These are phyloP conservation scores for Elachura formosa DNA, from an alignment of 2,113 vertebrate species.

Conservation along the genomic window DNA sequence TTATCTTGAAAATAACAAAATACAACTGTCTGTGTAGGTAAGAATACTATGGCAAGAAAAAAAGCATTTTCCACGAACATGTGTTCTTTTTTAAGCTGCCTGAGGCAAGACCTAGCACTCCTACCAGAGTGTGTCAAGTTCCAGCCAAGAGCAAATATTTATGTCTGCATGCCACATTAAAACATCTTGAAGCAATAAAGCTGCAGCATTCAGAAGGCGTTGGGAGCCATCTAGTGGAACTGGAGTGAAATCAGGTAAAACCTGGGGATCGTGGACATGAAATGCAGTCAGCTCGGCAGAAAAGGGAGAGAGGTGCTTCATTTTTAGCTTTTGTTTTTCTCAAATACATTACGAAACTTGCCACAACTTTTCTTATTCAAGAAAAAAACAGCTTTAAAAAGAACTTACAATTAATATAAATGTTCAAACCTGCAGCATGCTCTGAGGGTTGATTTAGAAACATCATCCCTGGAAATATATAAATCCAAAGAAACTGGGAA, in stretches of 20 bases:
- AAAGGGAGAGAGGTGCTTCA: rapidly evolving
- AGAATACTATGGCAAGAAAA: background rate
- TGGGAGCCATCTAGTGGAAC: conserved; percentile 70
- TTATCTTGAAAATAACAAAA: background rate
- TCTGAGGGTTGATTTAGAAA: background rate
- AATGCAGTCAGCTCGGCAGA: background rate
- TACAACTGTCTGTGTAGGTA: background rate
- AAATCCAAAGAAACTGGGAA: background rate
- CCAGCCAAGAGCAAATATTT: conserved; percentile 45
- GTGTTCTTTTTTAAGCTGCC: background rate
- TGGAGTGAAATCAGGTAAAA: background rate
- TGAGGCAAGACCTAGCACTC: background rate
- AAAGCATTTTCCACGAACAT: background rate
- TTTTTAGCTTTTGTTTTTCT: background rate
- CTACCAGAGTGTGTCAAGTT: background rate
- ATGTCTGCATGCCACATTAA: conserved; percentile 18
- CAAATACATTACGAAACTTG: background rate
- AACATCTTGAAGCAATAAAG: background rate
- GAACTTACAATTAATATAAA: background rate
- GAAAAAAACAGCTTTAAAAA: background rate
- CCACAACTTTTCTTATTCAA: background rate
- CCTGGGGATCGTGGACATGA: rapidly evolving
- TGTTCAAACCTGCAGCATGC: background rate
- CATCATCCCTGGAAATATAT: background rate
- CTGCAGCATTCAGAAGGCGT: background rate